A percentile compares a stretch with the other conserved stretches of the same genome.
Conservation (phyloP, 2,888 invertebrate species). For the Gari tellinella region DNA sequence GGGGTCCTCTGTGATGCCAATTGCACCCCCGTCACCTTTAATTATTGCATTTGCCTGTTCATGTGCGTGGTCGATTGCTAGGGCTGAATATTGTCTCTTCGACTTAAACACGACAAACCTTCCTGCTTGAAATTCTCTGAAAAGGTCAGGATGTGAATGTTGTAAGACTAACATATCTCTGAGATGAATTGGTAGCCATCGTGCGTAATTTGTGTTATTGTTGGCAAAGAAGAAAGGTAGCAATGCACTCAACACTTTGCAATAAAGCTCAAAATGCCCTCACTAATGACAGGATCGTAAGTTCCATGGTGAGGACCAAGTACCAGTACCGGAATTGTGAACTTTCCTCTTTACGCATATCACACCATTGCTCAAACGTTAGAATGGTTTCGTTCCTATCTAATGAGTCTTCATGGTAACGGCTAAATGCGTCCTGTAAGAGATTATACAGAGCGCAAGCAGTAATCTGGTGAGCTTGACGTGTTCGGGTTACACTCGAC, state of each 20-base stretch:
- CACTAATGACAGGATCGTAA: constrained; percentile 8
- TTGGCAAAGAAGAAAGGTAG: constrained; percentile 61
- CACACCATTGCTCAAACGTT: constrained; percentile 27
- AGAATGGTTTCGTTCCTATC: background rate
- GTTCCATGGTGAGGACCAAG: too few species aligned
- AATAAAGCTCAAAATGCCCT: constrained; percentile 18
- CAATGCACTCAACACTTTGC: constrained; percentile 25
- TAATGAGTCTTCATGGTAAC: constrained; percentile 26
- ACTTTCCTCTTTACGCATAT: background rate
- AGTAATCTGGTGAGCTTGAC: too few species aligned
- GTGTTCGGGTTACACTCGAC: constrained; percentile 46
- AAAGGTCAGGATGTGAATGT: constrained; percentile 49
- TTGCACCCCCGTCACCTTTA: constrained; percentile 67
- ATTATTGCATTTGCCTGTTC: constrained; percentile 65
- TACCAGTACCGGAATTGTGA: too few species aligned
- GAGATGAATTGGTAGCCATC: constrained; percentile 65
- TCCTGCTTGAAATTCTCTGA: constrained; percentile 52
- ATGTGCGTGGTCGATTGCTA: constrained; percentile 64
- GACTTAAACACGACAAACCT: constrained; percentile 61
- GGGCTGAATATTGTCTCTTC: constrained; percentile 30
- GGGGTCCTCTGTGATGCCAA: constrained; percentile 65
- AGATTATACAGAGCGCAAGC: too few species aligned
- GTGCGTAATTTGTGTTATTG: constrained; percentile 58
- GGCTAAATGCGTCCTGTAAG: constrained; percentile 53
- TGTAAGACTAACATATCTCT: constrained; percentile 59